phyloP scores from a whole-genome alignment of 1,140 invertebrate species.

The Hycleus cichorii region DNA sequence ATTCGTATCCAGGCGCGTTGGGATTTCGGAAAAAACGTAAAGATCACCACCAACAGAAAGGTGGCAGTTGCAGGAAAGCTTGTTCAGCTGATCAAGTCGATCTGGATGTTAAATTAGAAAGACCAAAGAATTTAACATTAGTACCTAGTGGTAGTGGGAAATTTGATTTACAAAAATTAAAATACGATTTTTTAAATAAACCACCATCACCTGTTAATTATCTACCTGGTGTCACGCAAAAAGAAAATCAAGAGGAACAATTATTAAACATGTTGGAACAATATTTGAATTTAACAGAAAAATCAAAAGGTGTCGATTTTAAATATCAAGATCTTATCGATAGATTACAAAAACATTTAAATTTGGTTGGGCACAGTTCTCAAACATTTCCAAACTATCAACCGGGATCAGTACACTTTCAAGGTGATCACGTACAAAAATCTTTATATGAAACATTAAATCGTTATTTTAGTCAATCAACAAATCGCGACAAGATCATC shows the following conservation, averaged over 20 bases:
- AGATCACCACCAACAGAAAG: slow-evolving; percentile 49
- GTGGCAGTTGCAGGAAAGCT: slow-evolving; percentile 56
- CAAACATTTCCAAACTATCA: not conserved
- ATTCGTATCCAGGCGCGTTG: slow-evolving; percentile 65
- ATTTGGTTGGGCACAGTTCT: slow-evolving; percentile 25
- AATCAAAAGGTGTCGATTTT: slow-evolving; percentile 43
- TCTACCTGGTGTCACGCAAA: slow-evolving; percentile 21
- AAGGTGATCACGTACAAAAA: slow-evolving; percentile 53
- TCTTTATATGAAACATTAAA: slow-evolving; percentile 56
- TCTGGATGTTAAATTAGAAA: slow-evolving; percentile 35
- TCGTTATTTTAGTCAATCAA: slow-evolving; percentile 57
- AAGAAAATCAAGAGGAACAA: slow-evolving; percentile 48
- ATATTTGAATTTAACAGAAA: slow-evolving; percentile 46
- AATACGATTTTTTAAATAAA: slow-evolving; percentile 52
- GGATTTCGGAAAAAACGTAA: slow-evolving; percentile 49
- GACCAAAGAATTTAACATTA: slow-evolving; percentile 46
- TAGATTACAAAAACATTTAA: slow-evolving; percentile 57
- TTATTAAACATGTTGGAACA: slow-evolving; percentile 59
- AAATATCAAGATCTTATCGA: slow-evolving; percentile 58
- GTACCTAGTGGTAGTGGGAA: slow-evolving; percentile 48
- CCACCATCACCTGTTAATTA: slow-evolving; percentile 35
- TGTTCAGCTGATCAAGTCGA: slow-evolving; percentile 57
- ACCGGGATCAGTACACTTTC: slow-evolving; percentile 29
- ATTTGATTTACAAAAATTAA: slow-evolving; percentile 58
- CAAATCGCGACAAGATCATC: slow-evolving; percentile 58